Base-by-base conservation (phyloP, 2,888 invertebrate species). In the Napeogenes sylphis region DNA sequence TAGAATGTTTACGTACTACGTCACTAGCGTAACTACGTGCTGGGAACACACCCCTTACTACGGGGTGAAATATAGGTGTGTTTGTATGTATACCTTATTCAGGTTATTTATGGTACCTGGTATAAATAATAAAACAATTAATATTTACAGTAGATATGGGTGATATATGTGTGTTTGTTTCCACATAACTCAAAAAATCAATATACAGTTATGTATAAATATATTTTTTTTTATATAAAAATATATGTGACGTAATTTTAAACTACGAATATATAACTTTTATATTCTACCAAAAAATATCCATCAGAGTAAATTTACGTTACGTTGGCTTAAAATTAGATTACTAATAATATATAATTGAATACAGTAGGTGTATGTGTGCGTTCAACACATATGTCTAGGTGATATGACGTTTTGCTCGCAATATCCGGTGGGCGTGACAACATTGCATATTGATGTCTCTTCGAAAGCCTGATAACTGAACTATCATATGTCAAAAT, bases 391-490 rank as follows among this genome's bases (percentile, higher is more conserved):
- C 30, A 55, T 55, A 59, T 56, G 56, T 58, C 57, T 51, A 47
- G 54, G 21, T 55, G 56, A 46, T 32, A 46, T 63, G 60, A 60
- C 47, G 60, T 32, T 47, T 51, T 54, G 54, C 63, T 60, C 46
- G 60, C 57, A 64, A 64, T 64, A 64, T 64, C 66, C 66, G 66
- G 54, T 12, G 54, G 59, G 66, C 66, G 62, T 62, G 59, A 58
- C 46, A 55, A 13, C 46, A 14, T 56, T 58, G 62, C 62, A 67
- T 67, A 62, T 55, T 64, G 60, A 64, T 65, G 59, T 54, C 59
- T 53, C 58, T 59, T 65, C 65, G 67, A 59, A 58, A 64, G 59
- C 51, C 62, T 6, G 6, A 6, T 35, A 35, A 35, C 35, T 35
- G 6, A 21, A 21, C 21, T 21, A 21, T 21, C 57, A 45, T 47